Percentiles rank a stretch among this genome's conserved stretches.
Conservation (phyloP, 2,888 invertebrate species). For the Girardia tigrina region DNA sequence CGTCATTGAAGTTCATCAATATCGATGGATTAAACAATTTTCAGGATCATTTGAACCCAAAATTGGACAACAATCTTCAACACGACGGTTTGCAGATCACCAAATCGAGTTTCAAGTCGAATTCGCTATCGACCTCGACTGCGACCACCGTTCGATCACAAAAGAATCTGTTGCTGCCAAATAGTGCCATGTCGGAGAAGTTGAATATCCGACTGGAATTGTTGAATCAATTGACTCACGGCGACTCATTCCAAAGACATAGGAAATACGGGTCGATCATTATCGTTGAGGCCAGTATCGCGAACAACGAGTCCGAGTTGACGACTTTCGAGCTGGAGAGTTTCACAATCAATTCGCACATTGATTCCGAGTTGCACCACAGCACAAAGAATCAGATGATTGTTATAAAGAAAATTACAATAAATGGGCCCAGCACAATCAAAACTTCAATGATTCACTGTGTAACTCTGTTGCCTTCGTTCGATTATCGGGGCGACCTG, state of each 20-base stretch:
- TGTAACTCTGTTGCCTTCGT: too few relatives aligned
- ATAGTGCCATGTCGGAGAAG: not conserved
- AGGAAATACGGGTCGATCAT: not conserved
- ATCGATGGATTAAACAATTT: not conserved
- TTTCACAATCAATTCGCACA: not conserved
- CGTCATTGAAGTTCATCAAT: not conserved
- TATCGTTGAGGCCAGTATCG: not conserved
- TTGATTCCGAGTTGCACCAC: slow-evolving; percentile 11
- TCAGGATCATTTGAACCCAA: not conserved
- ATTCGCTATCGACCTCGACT: too few relatives aligned
- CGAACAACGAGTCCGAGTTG: not conserved
- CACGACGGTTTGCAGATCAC: too few relatives aligned
- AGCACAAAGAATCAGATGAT: too few relatives aligned
- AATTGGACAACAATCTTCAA: not conserved
- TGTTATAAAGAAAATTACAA: too few relatives aligned
- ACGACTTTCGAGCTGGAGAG: not conserved
- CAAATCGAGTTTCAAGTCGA: not conserved
- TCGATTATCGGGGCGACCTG: too few relatives aligned
- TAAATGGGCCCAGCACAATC: too few relatives aligned
- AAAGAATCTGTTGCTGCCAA: not conserved
- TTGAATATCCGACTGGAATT: not conserved
- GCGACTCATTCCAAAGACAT: not conserved
- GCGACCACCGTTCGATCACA: not conserved
- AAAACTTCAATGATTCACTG: too few relatives aligned
- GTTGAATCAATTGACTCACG: slow-evolving; percentile 15